phyloP scores from a whole-genome alignment of 2,888 invertebrate genomes.

The Chaitophorus viminalis region DNA sequence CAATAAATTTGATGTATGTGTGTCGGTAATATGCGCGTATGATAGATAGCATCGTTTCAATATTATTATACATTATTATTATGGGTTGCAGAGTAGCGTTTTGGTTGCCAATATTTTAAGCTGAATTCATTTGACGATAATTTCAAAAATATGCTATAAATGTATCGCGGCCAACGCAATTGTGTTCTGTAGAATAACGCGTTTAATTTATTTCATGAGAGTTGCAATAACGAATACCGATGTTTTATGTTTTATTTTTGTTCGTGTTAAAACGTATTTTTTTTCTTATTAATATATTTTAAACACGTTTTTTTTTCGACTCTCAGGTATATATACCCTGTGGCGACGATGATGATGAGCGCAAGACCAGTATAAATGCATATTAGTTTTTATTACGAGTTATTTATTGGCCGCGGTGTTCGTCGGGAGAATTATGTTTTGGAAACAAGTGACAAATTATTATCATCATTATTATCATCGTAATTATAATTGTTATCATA shows the following conservation, averaged over 20 bases:
- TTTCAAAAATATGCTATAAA: constrained; percentile 1
- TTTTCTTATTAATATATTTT: not conserved
- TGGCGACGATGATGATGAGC: not conserved
- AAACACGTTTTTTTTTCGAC: not conserved
- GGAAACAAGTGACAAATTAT: constrained; percentile 40
- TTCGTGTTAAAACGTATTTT: constrained; percentile 41
- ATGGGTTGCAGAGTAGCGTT: not conserved
- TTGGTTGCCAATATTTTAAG: constrained; percentile 23
- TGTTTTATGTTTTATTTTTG: not conserved
- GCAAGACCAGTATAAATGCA: constrained; percentile 10
- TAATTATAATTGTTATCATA: not conserved
- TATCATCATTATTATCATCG: not conserved
- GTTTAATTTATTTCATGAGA: constrained; percentile 21
- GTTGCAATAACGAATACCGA: not conserved
- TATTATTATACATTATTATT: not conserved
- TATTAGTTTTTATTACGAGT: constrained; percentile 40
- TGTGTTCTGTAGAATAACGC: not conserved
- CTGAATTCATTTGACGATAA: constrained; percentile 9
- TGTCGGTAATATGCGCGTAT: not conserved
- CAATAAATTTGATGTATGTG: not conserved
- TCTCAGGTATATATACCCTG: constrained; percentile 1
- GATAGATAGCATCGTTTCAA: not conserved
- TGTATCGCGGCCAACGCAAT: not conserved
- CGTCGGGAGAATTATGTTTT: constrained; percentile 18
- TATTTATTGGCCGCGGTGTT: constrained; percentile 24